Percentiles rank a stretch among this genome's conserved stretches.
Evolutionary conservation across 37 sponge, comb jelly and placozoan species (phyloP).

Genomic region (Bolinopsis microptera): DNA sequence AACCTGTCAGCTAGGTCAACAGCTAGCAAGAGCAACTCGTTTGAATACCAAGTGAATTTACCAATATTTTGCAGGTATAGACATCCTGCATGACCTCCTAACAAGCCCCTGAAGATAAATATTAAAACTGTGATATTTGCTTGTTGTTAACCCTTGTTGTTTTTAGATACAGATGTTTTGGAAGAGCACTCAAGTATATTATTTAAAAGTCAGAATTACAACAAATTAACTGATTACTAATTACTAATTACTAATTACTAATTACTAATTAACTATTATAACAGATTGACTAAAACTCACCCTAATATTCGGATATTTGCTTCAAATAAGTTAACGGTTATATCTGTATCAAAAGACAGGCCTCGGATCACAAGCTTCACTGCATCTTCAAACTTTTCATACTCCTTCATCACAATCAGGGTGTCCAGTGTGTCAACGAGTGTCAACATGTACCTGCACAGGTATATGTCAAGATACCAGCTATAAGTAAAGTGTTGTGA

Average conservation of each 20-base stretch:
- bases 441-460: conserved; percentile 74
- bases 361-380: conserved; percentile 74
- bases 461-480: too few species aligned
- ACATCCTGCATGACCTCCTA: conserved; percentile 91
- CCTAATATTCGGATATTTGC: conserved; percentile 94
- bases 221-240: too few species aligned
- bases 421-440: conserved; percentile 94
- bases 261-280: too few species aligned
- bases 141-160: too few species aligned
- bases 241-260: too few species aligned
- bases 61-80: conserved; percentile 73
- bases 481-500: too few species aligned
- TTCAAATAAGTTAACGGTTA: conserved; percentile 95
- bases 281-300: too few species aligned
- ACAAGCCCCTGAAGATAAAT: conserved; percentile 81
- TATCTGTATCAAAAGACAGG: conserved; percentile 80
- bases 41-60: conserved; percentile 81
- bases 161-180: too few species aligned
- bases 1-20: conserved; percentile 79
- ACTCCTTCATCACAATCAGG: conserved; percentile 83
- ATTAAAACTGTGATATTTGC: too few species aligned
- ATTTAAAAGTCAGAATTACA: too few species aligned
- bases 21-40: conserved; percentile 77
- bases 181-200: too few species aligned
- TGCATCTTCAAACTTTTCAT: conserved; percentile 83